A percentile compares a stretch with the other conserved stretches of the same genome.
phyloP scores from a whole-genome alignment of 2,888 invertebrate genomes.

The Beris morrisii region DNA sequence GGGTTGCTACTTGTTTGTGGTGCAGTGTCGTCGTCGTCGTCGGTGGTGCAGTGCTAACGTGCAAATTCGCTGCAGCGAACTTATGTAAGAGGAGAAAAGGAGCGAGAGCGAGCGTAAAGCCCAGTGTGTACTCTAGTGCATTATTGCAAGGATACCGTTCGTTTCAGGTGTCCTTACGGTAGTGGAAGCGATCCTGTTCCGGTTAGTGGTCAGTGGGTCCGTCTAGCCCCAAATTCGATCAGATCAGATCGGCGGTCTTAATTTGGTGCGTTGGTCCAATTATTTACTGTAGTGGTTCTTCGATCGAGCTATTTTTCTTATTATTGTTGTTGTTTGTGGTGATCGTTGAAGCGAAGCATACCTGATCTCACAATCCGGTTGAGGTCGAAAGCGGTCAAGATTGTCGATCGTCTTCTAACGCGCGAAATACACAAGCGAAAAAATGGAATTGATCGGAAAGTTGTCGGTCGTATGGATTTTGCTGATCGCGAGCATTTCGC shows the following conservation, averaged over 20 bases:
- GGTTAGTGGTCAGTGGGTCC: too few relatives aligned
- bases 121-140: neutral
- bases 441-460: slow-evolving; percentile 17
- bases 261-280: neutral
- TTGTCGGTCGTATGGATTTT: slow-evolving; percentile 4
- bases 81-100: slow-evolving; percentile 24
- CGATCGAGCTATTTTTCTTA: neutral
- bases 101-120: neutral
- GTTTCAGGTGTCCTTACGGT: neutral
- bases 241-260: too few relatives aligned
- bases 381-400: slow-evolving; percentile 3
- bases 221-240: too few relatives aligned
- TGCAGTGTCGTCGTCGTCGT: slow-evolving; percentile 25
- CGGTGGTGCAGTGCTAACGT: slow-evolving; percentile 27
- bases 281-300: neutral
- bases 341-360: neutral
- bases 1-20: slow-evolving; percentile 15
- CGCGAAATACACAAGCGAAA: neutral
- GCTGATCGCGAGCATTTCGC: slow-evolving; percentile 7
- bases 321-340: neutral
- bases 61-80: slow-evolving; percentile 21
- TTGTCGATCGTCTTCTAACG: neutral
- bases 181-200: neutral
- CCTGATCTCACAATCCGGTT: neutral
- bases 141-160: neutral